Conservation (phyloP, 2,888 invertebrate genomes). For the Iphiclides podalirius region DNA sequence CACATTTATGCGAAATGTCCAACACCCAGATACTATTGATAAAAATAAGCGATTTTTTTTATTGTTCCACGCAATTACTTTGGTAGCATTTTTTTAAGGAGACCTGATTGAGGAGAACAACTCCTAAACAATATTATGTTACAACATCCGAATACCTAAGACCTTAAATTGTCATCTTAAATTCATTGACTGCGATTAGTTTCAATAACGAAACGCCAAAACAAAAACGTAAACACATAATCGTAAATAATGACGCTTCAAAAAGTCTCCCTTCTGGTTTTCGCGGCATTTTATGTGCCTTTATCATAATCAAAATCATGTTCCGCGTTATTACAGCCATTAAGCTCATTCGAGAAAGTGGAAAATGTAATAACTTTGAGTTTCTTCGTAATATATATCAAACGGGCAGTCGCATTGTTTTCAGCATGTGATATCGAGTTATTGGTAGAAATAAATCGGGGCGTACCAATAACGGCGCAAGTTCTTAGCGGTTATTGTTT, state of each 20-base stretch:
- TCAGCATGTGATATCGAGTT: slow-evolving; percentile 20
- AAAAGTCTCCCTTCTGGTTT: slow-evolving; percentile 24
- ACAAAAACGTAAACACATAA: slow-evolving; percentile 8
- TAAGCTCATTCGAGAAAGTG: slow-evolving; percentile 53
- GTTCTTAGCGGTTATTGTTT: slow-evolving; percentile 20
- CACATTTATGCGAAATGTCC: slow-evolving; percentile 80
- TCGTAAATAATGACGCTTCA: slow-evolving; percentile 16
- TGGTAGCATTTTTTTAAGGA: no score
- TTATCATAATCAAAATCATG: slow-evolving; percentile 63
- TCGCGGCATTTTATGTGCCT: slow-evolving; percentile 36
- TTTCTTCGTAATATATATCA: slow-evolving; percentile 28
- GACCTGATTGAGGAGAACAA: background rate
- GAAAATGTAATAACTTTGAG: slow-evolving; percentile 51
- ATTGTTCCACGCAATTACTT: slow-evolving; percentile 63
- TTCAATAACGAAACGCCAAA: background rate
- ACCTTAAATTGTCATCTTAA: no score
- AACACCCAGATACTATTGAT: slow-evolving; percentile 79
- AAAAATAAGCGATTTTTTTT: slow-evolving; percentile 78
- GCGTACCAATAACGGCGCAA: slow-evolving; percentile 12
- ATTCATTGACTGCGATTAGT: no score
- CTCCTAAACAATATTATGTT: no score
- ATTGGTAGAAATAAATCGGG: slow-evolving; percentile 21
- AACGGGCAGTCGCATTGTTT: slow-evolving; percentile 19
- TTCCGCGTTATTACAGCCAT: slow-evolving; percentile 58
- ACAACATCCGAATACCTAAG: no score